Base-by-base conservation (phyloP, 2,797 vertebrate species). In the Chiropotes sagulatus region DNA sequence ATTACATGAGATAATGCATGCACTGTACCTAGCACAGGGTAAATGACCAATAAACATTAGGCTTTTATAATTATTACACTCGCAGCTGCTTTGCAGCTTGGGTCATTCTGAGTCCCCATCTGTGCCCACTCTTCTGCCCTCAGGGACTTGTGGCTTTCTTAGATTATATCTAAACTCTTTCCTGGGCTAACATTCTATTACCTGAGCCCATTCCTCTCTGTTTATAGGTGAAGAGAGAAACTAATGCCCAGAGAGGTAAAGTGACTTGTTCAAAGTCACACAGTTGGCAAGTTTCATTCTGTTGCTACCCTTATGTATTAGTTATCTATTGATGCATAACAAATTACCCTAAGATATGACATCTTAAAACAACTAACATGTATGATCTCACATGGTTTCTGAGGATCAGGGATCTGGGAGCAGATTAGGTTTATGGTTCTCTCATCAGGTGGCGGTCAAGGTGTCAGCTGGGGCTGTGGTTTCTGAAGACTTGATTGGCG, bases 201-300 rank as follows among this genome's bases (percentile, higher is more conserved):
- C 39, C 57, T 28, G 14, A 79, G 33, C 50, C 33, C 36, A 70
- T 22, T 72, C 13, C 64, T 72, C 14, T 57, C 39, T 44, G 89
- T 88, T 82, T 70, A 36, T 33, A 86, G 58, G 33, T 54, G 46
- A 86, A 26, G 4, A 76, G 85, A 76, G 7, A 89, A 82, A 95
- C 19, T 22, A 20, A 93, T 17, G 2, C 26, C 36, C 83, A 79
- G n/a, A 80, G 36, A 87, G 57, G 15, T 82, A 48, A 52, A 50
- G 36, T 61, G 72, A 80, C 26, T 81, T 46, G 13, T 76, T 90
- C 28, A 44, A 88, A 94, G 12, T 50, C 75, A 94, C 67, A 94
- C 26, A 81, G 15, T 57, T 58, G 61, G 36, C 72, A 61, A 82
- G 36, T 73, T 10, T 57, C 73, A 95, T 33, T 79, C 75, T 41